These are phyloP conservation scores for Drosophila eohydei DNA, from an alignment of 2,888 invertebrate species.

Conservation along the genomic window DNA sequence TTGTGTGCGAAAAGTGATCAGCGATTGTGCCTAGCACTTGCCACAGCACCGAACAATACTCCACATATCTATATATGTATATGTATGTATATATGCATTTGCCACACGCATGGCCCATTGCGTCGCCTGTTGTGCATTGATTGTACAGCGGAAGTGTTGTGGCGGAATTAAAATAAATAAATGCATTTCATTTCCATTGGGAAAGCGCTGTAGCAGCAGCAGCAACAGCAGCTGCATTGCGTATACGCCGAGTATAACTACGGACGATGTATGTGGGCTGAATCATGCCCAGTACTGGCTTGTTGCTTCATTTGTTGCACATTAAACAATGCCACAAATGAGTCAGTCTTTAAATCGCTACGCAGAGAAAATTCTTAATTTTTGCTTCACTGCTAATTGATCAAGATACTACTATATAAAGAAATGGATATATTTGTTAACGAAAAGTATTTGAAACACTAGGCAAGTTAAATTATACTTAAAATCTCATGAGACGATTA, in stretches of 20 bases:
- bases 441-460: too few species aligned
- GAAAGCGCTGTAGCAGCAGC: constrained; percentile 27
- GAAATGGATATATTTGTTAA: too few species aligned
- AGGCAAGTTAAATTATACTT: too few species aligned
- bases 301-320: constrained; percentile 75
- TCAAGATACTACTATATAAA: too few species aligned
- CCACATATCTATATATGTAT: constrained; percentile 7
- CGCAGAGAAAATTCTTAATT: not conserved
- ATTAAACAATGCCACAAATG: constrained; percentile 63
- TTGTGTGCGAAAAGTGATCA: constrained; percentile 79
- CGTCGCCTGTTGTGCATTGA: constrained; percentile 68
- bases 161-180: constrained; percentile 83
- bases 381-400: not conserved
- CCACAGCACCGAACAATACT: constrained; percentile 23
- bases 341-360: constrained; percentile 35
- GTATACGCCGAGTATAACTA: constrained; percentile 3
- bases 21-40: constrained; percentile 65
- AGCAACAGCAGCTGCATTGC: constrained; percentile 20
- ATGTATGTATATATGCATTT: constrained; percentile 34
- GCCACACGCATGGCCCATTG: constrained; percentile 57
- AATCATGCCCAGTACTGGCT: constrained; percentile 33
- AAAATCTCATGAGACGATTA: too few species aligned
- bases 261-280: not conserved
- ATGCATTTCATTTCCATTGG: constrained; percentile 70
- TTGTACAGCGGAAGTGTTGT: constrained; percentile 82